Percentiles rank a stretch among this genome's conserved stretches.
phyloP scores from a whole-genome alignment of 2,888 invertebrate genomes.

The Drosophila recens region DNA sequence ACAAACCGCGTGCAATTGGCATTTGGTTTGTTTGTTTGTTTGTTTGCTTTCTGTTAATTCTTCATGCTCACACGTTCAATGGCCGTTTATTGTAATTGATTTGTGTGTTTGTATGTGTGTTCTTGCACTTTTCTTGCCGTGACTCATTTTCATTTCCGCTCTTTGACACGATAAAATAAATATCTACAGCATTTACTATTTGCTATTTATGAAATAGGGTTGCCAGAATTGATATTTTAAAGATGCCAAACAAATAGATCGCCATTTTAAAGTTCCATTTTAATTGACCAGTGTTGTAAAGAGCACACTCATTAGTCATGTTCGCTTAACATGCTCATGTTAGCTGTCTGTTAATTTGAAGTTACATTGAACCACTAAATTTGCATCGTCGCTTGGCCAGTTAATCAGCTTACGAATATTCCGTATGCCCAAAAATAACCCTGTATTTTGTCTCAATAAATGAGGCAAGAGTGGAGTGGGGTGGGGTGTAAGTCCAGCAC shows the following conservation, averaged over 20 bases:
- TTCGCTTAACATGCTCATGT: constrained; percentile 4
- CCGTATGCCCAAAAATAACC: constrained; percentile 55
- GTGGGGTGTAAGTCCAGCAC: not conserved
- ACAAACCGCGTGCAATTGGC: constrained; percentile 8
- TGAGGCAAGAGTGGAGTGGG: not conserved
- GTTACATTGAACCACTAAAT: constrained; percentile 27
- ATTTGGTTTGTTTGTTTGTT: constrained; percentile 24
- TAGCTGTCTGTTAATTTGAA: constrained; percentile 8
- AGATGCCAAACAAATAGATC: not conserved
- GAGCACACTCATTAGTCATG: not conserved
- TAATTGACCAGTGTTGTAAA: not conserved
- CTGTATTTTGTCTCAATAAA: constrained; percentile 13
- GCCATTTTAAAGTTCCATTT: too few species aligned
- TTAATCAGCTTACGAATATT: constrained; percentile 54
- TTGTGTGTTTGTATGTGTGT: constrained; percentile 19
- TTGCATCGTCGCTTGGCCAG: constrained; percentile 26
- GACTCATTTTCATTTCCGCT: constrained; percentile 61
- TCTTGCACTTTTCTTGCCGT: constrained; percentile 42
- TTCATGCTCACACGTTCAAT: constrained; percentile 70
- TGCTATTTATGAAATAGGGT: constrained; percentile 23
- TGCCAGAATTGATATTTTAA: not conserved
- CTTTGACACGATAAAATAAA: constrained; percentile 17
- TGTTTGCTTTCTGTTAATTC: constrained; percentile 39
- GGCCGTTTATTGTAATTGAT: constrained; percentile 61
- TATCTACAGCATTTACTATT: constrained; percentile 39